phyloP scores from a whole-genome alignment of 2,888 invertebrate genomes.

The Pterostichus madidus region DNA sequence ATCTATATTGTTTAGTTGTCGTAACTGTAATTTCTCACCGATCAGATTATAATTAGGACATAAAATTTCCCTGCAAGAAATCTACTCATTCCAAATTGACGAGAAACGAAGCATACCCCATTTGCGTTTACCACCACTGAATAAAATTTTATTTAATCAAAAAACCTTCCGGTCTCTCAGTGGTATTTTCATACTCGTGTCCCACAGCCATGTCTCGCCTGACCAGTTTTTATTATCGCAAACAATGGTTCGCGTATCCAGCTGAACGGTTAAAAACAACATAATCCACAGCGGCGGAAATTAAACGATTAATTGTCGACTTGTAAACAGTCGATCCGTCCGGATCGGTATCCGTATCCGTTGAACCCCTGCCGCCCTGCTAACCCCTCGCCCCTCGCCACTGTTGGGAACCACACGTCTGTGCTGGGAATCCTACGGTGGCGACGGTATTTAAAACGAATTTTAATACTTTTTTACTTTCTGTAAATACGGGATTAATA shows the following conservation, averaged over 20 bases:
- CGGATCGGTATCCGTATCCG: slow-evolving; percentile 57
- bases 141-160: slow-evolving; percentile 52
- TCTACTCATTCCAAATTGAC: too few species aligned
- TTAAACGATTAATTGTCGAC: slow-evolving; percentile 66
- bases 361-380: not conserved
- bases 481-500: not conserved
- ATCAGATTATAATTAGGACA: too few species aligned
- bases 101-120: too few species aligned
- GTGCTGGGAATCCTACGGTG: slow-evolving; percentile 8
- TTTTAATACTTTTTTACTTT: not conserved
- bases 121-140: slow-evolving; percentile 34
- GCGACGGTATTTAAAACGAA: not conserved
- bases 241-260: slow-evolving; percentile 46
- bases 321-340: slow-evolving; percentile 63
- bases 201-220: slow-evolving; percentile 33
- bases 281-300: slow-evolving; percentile 63
- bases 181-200: slow-evolving; percentile 13
- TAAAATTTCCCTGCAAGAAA: too few species aligned
- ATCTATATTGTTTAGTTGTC: too few species aligned
- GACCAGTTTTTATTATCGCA: slow-evolving; percentile 58
- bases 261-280: slow-evolving; percentile 60
- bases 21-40: too few species aligned
- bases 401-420: not conserved
- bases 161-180: slow-evolving; percentile 14
- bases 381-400: not conserved